Evolutionary conservation across 2,888 invertebrate species (phyloP), one percentile per base, ranked within the genome.

Genomic region (Caenorhabditis sp.): DNA sequence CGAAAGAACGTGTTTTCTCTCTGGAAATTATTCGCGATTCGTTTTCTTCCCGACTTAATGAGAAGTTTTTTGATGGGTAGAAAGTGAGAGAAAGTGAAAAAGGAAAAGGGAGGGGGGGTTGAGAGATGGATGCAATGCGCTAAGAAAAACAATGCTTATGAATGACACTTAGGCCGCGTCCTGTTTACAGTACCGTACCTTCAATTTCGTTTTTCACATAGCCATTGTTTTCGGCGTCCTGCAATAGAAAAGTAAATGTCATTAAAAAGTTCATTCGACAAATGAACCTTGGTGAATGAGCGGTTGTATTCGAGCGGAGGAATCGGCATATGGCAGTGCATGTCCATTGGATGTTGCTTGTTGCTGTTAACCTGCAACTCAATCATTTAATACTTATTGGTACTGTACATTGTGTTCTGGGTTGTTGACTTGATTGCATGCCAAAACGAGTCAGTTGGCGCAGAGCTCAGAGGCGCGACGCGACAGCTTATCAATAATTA

Each of bases 201-300:
- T 80, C 80, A 37, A 80, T 80, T 32, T 80, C 80, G 50, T 80
- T 80, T 44, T 80, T 80, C 22, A 80, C 80, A 26, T 62, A 80
- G 24, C 40, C n/a, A 20, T 5, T 74, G 55, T 69, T 51, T n/a
- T 74, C 71, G 18, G 13, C 68, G 28, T 72, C 55, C 53, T 65
- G 58, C 20, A 56, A 74, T 35, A 51, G 3, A 55, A 3, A 50
- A 28, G n/a, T n/a, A n/a, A n/a, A n/a, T n/a, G n/a, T n/a, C n/a
- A n/a, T n/a, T n/a, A n/a, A n/a, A n/a, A n/a, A n/a, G n/a, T n/a
- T n/a, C n/a, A n/a, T n/a, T n/a, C n/a, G n/a, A n/a, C n/a, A n/a
- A n/a, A 28, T 37, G 5, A 28, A 74, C 74, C 55, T 80, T 80
- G 2, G 40, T n/a, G 24, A 80, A 80, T 18, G 74, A n/a, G 1